Evolutionary conservation across 2,888 invertebrate genomes (phyloP).

Genomic region (Cepaea hortensis): DNA sequence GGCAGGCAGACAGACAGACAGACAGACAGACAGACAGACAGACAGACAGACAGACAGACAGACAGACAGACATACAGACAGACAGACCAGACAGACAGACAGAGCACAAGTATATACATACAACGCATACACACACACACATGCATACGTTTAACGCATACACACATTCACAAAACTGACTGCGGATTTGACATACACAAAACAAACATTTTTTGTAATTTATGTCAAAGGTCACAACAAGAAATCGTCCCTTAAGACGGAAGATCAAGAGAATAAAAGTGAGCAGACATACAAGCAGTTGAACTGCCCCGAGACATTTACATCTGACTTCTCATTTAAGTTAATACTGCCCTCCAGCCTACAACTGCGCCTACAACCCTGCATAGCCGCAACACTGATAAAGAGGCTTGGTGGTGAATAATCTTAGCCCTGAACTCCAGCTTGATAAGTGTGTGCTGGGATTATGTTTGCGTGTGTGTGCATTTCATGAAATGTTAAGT

Average conservation of each 20-base stretch:
- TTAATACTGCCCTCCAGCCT: too few relatives aligned
- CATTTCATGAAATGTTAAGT: slow-evolving; percentile 23
- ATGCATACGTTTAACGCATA: neutral
- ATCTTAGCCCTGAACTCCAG: neutral
- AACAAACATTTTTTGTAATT: neutral
- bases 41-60: neutral
- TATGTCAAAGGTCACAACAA: too few relatives aligned
- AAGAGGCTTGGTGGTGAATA: neutral
- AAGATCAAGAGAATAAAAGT: too few relatives aligned
- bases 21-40: neutral
- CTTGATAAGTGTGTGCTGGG: slow-evolving; percentile 3
- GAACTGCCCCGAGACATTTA: too few relatives aligned
- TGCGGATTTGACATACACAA: neutral
- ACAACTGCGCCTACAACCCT: too few relatives aligned
- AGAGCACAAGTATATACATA: neutral
- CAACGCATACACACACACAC: neutral
- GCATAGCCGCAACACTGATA: too few relatives aligned
- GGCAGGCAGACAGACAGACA: too few relatives aligned
- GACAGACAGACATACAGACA: neutral
- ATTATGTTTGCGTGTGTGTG: neutral
- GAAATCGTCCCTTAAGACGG: too few relatives aligned
- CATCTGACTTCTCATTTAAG: too few relatives aligned
- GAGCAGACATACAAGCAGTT: too few relatives aligned
- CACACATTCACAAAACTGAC: neutral
- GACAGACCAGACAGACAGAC: neutral